phyloP scores from a whole-genome alignment of 2,113 vertebrate species.

The Nothoprocta pentlandii region DNA sequence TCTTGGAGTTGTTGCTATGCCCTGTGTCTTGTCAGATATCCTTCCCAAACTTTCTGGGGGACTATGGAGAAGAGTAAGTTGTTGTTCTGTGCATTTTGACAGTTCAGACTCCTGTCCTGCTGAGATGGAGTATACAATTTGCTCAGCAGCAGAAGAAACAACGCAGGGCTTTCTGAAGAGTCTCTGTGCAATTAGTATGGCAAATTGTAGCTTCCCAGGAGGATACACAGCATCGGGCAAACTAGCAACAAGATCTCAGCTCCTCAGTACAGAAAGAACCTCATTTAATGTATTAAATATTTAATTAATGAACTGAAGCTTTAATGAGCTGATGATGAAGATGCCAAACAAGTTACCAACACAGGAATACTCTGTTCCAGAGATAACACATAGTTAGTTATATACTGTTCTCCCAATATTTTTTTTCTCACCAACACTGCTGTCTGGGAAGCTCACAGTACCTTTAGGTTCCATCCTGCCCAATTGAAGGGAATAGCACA shows the following conservation, averaged over 20 bases:
- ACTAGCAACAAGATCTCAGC: constrained; percentile 71
- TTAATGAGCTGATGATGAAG: constrained; percentile 78
- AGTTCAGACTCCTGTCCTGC: constrained; percentile 40
- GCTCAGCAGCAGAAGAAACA: constrained; percentile 67
- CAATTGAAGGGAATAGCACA: constrained; percentile 6
- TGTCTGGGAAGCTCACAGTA: constrained; percentile 13
- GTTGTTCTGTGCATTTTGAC: background rate
- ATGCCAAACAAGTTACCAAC: constrained; percentile 68
- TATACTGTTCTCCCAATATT: constrained; percentile 24
- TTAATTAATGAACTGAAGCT: constrained; percentile 78
- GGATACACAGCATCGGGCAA: constrained; percentile 65
- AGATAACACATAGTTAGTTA: constrained; percentile 43
- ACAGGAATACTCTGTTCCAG: constrained; percentile 52
- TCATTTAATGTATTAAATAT: constrained; percentile 79
- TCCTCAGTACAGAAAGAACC: constrained; percentile 67
- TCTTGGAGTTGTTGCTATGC: background rate
- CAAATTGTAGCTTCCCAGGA: constrained; percentile 79
- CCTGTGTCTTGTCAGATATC: background rate
- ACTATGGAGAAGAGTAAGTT: background rate
- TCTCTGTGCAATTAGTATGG: constrained; percentile 78
- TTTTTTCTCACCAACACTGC: constrained; percentile 19
- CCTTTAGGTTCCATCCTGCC: constrained; percentile 11
- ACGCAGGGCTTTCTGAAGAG: constrained; percentile 68
- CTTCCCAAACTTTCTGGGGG: background rate
- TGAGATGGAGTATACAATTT: constrained; percentile 23